Base-by-base conservation (phyloP, 2,113 vertebrate species). In the Campylomormyrus numenius region DNA sequence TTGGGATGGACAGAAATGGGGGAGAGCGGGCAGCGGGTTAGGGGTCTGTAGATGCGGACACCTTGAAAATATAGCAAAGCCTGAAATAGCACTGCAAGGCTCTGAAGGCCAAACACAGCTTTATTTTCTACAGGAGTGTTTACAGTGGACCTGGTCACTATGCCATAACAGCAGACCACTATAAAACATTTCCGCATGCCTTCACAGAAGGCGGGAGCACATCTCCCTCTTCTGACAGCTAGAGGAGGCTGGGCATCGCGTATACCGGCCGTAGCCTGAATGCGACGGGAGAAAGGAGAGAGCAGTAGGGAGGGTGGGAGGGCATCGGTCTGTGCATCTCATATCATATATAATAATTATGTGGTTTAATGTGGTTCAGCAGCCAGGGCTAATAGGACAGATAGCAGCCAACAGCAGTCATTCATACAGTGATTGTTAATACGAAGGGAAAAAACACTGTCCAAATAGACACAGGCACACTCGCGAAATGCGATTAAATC, bases 161-260 rank as follows among this genome's bases (percentile, higher is more conserved):
- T 27, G 17, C 39, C 45, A 62, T 52, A 35, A 88, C 90, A 62
- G 86, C 66, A 46, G 48, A 88, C 31, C 90, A 83, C 50, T 58
- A 21, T 77, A 88, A 56, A 88, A 88, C 19, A 42, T 58, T 27
- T 53, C 42, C 42, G 39, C 39, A 50, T 39, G 66, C 90, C 90
- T 90, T 90, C 90, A 90, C 31, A n/a, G 90, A 90, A 90, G 90
- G 90, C 39, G 88, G 49, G 85, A 46, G 9, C 45, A 50, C 17
- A 17, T 49, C 87, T 66, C 49, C 49, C 62, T 50, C 52, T 66
- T 27, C 15, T 70, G 89, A 24, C 56, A 87, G 85, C 31, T 49
- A 87, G 2, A 85, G 42, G 24, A 85, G 83, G 3, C 19, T 21
- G 9, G 42, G 46, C 24, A 27, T 24, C 9, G 19, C 27, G 10